phyloP scores from a whole-genome alignment of 2,797 vertebrate genomes.

The Lacerta bilineata region DNA sequence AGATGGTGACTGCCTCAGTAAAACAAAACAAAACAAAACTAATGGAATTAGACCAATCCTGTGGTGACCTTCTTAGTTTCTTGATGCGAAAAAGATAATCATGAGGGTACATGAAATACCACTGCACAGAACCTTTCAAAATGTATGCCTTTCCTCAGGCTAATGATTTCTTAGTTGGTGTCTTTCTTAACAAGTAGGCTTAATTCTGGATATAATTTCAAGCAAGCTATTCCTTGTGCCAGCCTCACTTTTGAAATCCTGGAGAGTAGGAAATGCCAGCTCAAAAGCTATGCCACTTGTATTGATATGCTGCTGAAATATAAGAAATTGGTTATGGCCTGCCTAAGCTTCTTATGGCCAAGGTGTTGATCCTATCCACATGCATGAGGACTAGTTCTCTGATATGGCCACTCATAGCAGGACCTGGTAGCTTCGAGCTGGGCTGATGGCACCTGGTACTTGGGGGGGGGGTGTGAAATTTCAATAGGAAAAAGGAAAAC shows the following conservation, averaged over 20 bases:
- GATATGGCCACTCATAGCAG: neutral
- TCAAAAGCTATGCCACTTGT: slow-evolving; percentile 33
- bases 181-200: neutral
- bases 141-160: neutral
- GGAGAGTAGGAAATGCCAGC: slow-evolving; percentile 46
- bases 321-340: neutral
- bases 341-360: neutral
- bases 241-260: slow-evolving; percentile 28
- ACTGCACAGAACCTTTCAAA: neutral
- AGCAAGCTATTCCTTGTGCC: slow-evolving; percentile 30
- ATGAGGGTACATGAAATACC: neutral
- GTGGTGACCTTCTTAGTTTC: slow-evolving; percentile 49
- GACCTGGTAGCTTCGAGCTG: no score
- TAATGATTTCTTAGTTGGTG: no score
- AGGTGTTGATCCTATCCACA: neutral
- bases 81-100: slow-evolving; percentile 31
- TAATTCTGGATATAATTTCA: neutral
- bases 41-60: slow-evolving; percentile 43
- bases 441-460: no score
- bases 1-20: neutral
- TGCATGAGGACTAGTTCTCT: neutral
- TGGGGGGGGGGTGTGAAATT: no score
- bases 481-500: no score
- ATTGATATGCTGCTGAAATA: neutral
- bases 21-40: neutral